A percentile compares a stretch with the other conserved stretches of the same genome.
phyloP scores from a whole-genome alignment of 64 coral and sea anemone genomes.

The Montipora foliosa region DNA sequence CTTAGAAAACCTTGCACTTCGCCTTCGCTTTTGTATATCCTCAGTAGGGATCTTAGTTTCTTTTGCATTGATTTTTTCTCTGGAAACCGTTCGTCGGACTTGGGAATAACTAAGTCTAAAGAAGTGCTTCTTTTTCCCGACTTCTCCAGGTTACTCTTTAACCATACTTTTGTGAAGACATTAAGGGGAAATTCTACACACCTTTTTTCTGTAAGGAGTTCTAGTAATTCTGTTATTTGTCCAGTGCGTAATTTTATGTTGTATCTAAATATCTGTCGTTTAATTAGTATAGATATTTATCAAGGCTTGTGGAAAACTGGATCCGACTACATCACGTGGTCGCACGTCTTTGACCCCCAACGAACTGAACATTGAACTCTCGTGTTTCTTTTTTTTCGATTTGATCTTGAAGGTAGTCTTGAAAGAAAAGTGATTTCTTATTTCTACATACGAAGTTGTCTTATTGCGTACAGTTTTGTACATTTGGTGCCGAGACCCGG shows the following conservation, averaged over 20 bases:
- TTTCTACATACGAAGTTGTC: no score
- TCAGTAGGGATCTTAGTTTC: conserved; percentile 33
- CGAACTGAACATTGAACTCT: no score
- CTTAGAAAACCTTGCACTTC: background rate
- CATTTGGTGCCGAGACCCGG: no score
- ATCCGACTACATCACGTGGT: no score
- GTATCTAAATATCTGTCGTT: conserved; percentile 15
- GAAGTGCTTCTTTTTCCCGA: conserved; percentile 17
- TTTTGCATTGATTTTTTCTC: conserved; percentile 51
- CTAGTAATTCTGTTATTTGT: background rate
- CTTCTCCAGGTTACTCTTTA: background rate
- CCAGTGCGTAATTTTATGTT: conserved; percentile 28
- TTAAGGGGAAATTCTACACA: background rate
- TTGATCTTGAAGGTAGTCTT: no score
- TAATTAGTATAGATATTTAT: conserved; percentile 8
- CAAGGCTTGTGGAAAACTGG: no score
- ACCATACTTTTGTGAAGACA: conserved; percentile 38
- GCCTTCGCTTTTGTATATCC: conserved; percentile 3
- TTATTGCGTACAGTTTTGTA: no score
- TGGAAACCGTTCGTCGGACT: conserved; percentile 6
- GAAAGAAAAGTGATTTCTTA: no score
- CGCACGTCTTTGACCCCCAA: no score
- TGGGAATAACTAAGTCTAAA: background rate
- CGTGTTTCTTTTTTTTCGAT: no score
- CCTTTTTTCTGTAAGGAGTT: background rate